A percentile compares a stretch with the other conserved stretches of the same genome.
phyloP scores from a whole-genome alignment of 2,113 vertebrate species.

The Eulemur rufifrons region DNA sequence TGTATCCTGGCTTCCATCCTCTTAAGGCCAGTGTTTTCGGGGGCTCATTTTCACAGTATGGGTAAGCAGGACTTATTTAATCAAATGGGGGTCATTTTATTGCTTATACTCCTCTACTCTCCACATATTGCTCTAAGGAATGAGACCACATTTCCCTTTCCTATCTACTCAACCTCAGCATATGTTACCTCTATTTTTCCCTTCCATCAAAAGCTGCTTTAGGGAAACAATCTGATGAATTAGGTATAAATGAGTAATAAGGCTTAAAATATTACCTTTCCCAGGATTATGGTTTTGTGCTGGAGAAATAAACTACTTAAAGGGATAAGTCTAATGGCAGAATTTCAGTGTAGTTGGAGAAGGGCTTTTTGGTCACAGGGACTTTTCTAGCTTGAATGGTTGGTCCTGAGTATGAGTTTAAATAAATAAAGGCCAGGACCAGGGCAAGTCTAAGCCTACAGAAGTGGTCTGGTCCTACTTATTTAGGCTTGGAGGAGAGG shows the following conservation, averaged over 20 bases:
- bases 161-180: conserved; percentile 7
- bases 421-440: background rate
- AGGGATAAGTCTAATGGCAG: conserved; percentile 35
- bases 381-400: background rate
- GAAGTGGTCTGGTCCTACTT: background rate
- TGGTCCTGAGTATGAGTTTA: background rate
- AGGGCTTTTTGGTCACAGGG: background rate
- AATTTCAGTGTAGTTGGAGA: conserved; percentile 26
- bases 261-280: conserved; percentile 68
- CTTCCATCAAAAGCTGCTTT: conserved; percentile 61
- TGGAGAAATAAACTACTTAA: conserved; percentile 48
- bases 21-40: background rate
- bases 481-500: background rate
- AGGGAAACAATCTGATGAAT: conserved; percentile 65
- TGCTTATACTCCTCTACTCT: background rate
- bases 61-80: background rate
- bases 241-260: conserved; percentile 65
- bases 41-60: background rate
- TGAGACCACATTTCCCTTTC: background rate
- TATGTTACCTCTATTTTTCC: conserved; percentile 6
- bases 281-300: conserved; percentile 63
- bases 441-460: background rate
- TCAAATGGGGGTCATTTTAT: background rate
- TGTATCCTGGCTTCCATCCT: background rate
- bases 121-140: background rate